Conservation (phyloP, 2,113 vertebrate species). For the Thermophis baileyi region DNA sequence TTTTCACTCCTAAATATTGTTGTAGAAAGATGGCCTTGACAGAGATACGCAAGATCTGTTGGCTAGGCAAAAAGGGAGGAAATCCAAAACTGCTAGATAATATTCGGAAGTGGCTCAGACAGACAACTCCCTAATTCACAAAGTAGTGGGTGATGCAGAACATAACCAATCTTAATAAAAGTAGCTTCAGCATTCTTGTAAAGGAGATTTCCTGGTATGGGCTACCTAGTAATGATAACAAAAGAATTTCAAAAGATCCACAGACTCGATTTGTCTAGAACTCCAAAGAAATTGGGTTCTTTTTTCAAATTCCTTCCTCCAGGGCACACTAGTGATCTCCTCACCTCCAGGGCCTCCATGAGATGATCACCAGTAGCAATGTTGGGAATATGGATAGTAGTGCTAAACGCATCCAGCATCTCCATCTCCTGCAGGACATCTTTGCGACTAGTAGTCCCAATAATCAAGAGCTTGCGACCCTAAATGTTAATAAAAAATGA, state of each 20-base stretch:
- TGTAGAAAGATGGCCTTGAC: background rate
- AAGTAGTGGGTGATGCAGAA: background rate
- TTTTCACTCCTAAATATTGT: background rate
- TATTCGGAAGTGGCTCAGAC: background rate
- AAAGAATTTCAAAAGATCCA: background rate
- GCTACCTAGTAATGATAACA: background rate
- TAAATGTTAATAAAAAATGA: conserved; percentile 35
- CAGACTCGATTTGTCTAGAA: background rate
- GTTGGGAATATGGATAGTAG: conserved; percentile 92
- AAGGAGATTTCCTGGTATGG: background rate
- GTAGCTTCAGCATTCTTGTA: background rate
- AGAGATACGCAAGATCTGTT: background rate
- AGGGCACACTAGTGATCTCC: background rate
- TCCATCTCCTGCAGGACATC: conserved; percentile 97
- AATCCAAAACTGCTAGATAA: background rate
- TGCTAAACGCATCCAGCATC: conserved; percentile 94
- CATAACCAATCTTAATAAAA: background rate
- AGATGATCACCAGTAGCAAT: conserved; percentile 86
- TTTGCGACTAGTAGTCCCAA: conserved; percentile 93
- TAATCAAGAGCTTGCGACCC: conserved; percentile 96
- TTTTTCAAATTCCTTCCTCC: background rate
- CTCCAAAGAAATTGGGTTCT: background rate
- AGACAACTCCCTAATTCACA: background rate
- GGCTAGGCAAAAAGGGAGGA: background rate
- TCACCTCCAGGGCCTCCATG: conserved; percentile 87